phyloP scores from a whole-genome alignment of 2,888 invertebrate species.

The Pristionchus mayeri region DNA sequence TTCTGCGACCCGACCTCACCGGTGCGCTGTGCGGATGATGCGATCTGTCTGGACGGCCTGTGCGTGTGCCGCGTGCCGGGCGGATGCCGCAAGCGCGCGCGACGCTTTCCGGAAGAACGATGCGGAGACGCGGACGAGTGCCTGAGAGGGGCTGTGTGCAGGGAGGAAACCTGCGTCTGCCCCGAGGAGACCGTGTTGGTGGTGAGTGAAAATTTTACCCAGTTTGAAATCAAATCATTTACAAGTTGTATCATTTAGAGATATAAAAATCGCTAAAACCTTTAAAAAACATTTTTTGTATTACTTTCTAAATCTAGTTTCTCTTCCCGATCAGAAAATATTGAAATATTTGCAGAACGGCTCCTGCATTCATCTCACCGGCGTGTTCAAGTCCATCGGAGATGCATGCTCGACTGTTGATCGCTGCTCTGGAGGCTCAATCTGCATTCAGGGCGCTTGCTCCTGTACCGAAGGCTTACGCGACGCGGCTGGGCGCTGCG shows the following conservation, averaged over 20 bases:
- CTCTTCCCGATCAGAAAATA: too few relatives aligned
- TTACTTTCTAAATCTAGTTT: too few relatives aligned
- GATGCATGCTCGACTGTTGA: conserved; percentile 54
- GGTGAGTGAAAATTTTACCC: not conserved
- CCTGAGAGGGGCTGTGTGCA: conserved; percentile 63
- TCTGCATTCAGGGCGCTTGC: conserved; percentile 67
- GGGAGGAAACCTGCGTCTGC: conserved; percentile 60
- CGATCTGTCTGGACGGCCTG: conserved; percentile 55
- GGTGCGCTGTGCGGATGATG: conserved; percentile 49
- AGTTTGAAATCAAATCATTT: too few relatives aligned
- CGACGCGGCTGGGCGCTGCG: conserved; percentile 59
- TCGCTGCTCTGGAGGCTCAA: conserved; percentile 71
- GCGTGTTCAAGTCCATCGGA: conserved; percentile 47
- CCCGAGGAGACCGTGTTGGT: conserved; percentile 50
- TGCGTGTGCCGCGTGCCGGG: conserved; percentile 55
- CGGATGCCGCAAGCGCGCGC: conserved; percentile 34
- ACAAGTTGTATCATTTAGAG: too few relatives aligned
- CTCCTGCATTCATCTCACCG: conserved; percentile 52
- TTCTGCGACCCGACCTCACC: conserved; percentile 50
- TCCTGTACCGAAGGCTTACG: conserved; percentile 69
- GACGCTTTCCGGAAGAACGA: conserved; percentile 63
- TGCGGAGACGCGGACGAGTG: conserved; percentile 71
- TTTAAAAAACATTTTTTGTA: not conserved
- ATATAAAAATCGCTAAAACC: too few relatives aligned
- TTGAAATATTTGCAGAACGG: conserved; percentile 56